Conservation (phyloP, 1,140 invertebrate species). For the Drosophila mojavensis region DNA sequence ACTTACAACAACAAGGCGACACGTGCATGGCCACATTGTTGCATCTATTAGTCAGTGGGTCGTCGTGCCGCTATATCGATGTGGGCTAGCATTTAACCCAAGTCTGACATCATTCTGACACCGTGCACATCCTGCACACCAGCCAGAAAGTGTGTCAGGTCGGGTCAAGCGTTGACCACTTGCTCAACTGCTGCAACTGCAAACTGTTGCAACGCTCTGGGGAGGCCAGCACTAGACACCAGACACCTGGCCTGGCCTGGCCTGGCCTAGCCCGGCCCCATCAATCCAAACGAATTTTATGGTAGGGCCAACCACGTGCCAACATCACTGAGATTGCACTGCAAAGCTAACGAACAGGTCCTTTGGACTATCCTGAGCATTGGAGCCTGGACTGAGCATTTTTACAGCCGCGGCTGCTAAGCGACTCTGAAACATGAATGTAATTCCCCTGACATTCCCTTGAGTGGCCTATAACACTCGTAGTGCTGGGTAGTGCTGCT, state of each 20-base stretch:
- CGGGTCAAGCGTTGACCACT: constrained; percentile 52
- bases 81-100: constrained; percentile 5
- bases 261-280: neutral
- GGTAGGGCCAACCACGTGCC: neutral
- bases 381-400: neutral
- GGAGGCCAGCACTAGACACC: neutral
- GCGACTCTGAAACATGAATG: no score
- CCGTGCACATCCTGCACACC: constrained; percentile 47
- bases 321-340: neutral
- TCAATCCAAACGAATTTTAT: neutral
- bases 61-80: neutral
- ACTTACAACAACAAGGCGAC: constrained; percentile 9
- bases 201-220: constrained; percentile 29
- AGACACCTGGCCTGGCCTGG: neutral
- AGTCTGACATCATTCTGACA: constrained; percentile 2
- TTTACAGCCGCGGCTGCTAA: no score
- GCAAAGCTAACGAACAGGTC: neutral
- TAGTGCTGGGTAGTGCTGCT: no score
- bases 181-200: constrained; percentile 9
- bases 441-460: no score
- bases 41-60: constrained; percentile 21
- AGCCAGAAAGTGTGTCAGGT: constrained; percentile 54
- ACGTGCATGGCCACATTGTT: constrained; percentile 33
- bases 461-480: no score
- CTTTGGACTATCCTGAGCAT: neutral